Conservation (phyloP, 2,113 vertebrate species). For the Rhea pennata region DNA sequence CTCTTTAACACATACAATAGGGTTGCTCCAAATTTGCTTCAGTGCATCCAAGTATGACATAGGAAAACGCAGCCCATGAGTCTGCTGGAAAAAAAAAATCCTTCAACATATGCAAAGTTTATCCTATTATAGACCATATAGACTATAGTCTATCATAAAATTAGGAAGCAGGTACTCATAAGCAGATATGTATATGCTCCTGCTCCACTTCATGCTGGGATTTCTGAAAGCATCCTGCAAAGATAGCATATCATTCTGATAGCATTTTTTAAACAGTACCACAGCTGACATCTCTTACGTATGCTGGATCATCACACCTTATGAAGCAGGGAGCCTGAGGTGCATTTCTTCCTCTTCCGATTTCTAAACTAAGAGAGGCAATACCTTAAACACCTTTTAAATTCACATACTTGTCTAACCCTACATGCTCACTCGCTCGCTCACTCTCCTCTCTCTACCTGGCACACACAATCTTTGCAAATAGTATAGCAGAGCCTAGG, state of each 20-base stretch:
- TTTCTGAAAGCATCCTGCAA: neutral
- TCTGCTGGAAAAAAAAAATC: neutral
- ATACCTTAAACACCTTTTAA: neutral
- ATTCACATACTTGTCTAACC: neutral
- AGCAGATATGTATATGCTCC: neutral
- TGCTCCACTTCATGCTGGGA: no score
- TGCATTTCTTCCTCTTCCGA: neutral
- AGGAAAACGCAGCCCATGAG: conserved; percentile 87
- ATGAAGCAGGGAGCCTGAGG: neutral
- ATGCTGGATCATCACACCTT: neutral
- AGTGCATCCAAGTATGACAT: conserved; percentile 83
- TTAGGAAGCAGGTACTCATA: neutral
- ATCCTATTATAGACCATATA: no score
- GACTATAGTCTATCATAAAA: no score
- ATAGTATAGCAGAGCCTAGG: neutral
- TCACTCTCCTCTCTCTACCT: neutral
- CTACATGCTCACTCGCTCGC: neutral
- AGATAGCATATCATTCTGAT: neutral
- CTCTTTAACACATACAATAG: conserved; percentile 75
- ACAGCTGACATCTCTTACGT: fast-evolving
- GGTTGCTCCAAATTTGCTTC: conserved; percentile 80
- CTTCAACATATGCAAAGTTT: neutral
- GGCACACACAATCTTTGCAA: neutral
- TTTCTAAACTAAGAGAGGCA: neutral
- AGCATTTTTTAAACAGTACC: neutral